Base-by-base conservation (phyloP, 2,797 vertebrate species). In the Crenuchus spilurus region DNA sequence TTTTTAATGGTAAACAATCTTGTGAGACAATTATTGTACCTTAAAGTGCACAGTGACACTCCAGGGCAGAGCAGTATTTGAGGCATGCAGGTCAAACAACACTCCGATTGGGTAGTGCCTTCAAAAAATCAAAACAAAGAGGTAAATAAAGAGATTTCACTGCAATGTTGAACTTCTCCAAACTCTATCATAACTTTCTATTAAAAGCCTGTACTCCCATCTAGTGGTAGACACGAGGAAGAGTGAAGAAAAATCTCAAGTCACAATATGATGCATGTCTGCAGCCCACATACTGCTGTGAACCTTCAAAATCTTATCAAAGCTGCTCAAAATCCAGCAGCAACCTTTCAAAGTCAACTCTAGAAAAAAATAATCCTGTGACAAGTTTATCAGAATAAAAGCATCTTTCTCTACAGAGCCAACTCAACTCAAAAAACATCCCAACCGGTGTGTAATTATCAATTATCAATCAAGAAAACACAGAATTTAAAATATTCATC, bases 51-150 rank as follows among this genome's bases (percentile, higher is more conserved):
- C 97, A 76, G 93, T 96, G 91, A 99, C 95, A 84, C 87, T 96
- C 98, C 98, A 99, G 70, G 98, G 98, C 82, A 99, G 93, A 72
- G 96, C 91, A 22, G 94, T 93, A 90, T 94, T 98, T 76, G 96
- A 95, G 62, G 96, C 96, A 70, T 98, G 96, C 33, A 99, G 94
- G 88, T 99, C 98, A 90, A 98, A 99, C 51, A 99, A 91, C 84
- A 99, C 94, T 84, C 98, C 98, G 74, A 99, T 96, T 65, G 98
- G 98, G 82, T 96, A 95, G 87, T 99, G 98, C 98, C 97, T 99
- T 84, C 28, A 91, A 91, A 89, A 35, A 74, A 86, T 6, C 20
- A 74, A 26, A 11, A 52, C 2, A 30, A 37, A 52, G 5, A 18
- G 26, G 41, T 10, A 37, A 8, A 37, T 11, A 30, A 18, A 7